These are phyloP conservation scores for Drosophila nasuta DNA, from an alignment of 1,140 invertebrate species.

Conservation along the genomic window DNA sequence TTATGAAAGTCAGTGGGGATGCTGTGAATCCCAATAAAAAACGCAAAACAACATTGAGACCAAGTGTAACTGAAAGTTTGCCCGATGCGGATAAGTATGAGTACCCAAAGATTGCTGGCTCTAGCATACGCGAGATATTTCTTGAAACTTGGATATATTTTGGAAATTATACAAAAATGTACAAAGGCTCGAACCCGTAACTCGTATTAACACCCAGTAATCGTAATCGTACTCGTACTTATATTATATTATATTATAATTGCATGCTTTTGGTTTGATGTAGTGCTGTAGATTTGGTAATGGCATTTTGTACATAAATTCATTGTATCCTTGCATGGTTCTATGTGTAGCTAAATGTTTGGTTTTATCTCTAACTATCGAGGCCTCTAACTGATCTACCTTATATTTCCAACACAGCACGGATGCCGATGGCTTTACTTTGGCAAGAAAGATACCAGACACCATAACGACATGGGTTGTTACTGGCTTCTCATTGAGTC, in stretches of 20 bases:
- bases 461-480: slow-evolving; percentile 97
- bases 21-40: slow-evolving; percentile 39
- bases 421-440: slow-evolving; percentile 70
- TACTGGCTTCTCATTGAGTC: slow-evolving; percentile 96
- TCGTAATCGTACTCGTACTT: slow-evolving; percentile 11
- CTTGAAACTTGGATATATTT: slow-evolving; percentile 65
- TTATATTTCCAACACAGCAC: slow-evolving; percentile 30
- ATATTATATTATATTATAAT: not conserved
- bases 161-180: slow-evolving; percentile 31
- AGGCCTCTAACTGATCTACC: not conserved
- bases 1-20: slow-evolving; percentile 58
- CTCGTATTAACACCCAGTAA: slow-evolving; percentile 8
- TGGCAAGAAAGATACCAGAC: slow-evolving; percentile 89
- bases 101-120: slow-evolving; percentile 19
- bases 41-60: slow-evolving; percentile 34
- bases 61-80: slow-evolving; percentile 16
- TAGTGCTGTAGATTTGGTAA: not conserved
- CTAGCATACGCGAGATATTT: slow-evolving; percentile 57
- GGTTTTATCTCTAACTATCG: not conserved
- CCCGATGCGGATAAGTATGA: slow-evolving; percentile 14
- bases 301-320: slow-evolving; percentile 8
- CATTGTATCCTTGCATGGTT: slow-evolving; percentile 2
- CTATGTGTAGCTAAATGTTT: slow-evolving; percentile 12
- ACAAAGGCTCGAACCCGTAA: slow-evolving; percentile 1
- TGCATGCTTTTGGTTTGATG: slow-evolving; percentile 12